Evolutionary conservation across 2,113 vertebrate species (phyloP), one percentile per base, ranked within the genome.

Genomic region (Arothron firmamentum): DNA sequence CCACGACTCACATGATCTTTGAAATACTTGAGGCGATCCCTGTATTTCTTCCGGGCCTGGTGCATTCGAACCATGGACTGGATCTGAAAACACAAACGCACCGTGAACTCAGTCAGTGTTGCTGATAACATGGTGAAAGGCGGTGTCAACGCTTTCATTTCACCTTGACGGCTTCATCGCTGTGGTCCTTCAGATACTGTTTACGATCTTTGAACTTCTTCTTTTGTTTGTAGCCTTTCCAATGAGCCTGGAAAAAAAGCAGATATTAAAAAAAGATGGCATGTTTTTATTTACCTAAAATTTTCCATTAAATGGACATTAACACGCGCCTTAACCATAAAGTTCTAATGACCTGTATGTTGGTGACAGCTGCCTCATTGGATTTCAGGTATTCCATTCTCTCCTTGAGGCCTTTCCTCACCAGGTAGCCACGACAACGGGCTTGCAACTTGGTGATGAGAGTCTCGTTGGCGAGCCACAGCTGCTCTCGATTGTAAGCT

Each of bases 401-500:
- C 59, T 94, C 87, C 51, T 88, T 92, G 45, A 90, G 91, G 25
- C 90, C 90, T 14, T 92, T 92, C 13, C 97, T 93, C 34, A 96
- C 89, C 38, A 99, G 78, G 84, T 93, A 98, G 0, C 97, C 97
- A 1, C 94, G 91, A 78, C 96, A 98, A 59, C 93, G 90, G 4
- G 96, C 96, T 77, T 99, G 97, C 54, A 99, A 89, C 81, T 90
- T 95, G 3, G 88, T 90, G 16, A 99, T 95, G 31, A 98, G 75
- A 60, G 70, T 92, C 88, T 99, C 96, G 0, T 98, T 98, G 81
- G 97, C 96, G 68, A 96, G 79, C 97, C 97, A 99, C 43, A 99
- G 78, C 85, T 99, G 97, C 53, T 99, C 94, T n/a, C 97, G 88
- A 80, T 98, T 99, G 66, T 98, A 98, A 0, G 95, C 95, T 0